phyloP scores from a whole-genome alignment of 2,888 invertebrate species.

The Brachylomia viminalis region DNA sequence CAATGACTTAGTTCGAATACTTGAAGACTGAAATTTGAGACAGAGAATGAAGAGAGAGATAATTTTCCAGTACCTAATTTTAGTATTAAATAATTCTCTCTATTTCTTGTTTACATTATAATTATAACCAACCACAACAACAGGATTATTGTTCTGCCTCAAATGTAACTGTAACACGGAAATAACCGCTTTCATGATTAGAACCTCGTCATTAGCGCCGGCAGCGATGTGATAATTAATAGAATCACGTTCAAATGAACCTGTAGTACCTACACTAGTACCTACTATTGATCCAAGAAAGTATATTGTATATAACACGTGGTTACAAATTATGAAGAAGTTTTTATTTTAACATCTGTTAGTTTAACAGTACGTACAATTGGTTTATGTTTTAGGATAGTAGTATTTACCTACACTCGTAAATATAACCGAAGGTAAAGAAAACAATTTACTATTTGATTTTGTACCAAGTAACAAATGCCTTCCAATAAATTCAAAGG shows the following conservation, averaged over 20 bases:
- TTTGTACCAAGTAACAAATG: constrained; percentile 45
- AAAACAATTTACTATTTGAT: constrained; percentile 37
- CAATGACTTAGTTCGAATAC: not conserved
- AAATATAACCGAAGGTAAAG: constrained; percentile 31
- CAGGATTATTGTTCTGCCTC: constrained; percentile 6
- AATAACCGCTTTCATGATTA: constrained; percentile 53
- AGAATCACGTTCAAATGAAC: constrained; percentile 60
- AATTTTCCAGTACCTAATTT: no score
- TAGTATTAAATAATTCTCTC: no score
- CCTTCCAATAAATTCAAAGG: constrained; percentile 41
- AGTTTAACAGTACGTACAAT: not conserved
- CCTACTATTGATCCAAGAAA: constrained; percentile 50
- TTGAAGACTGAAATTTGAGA: not conserved
- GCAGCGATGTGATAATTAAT: constrained; percentile 60
- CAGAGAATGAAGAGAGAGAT: not conserved
- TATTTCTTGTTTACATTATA: no score
- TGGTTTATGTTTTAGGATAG: constrained; percentile 17
- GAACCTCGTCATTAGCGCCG: constrained; percentile 48
- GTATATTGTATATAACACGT: not conserved
- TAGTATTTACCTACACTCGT: constrained; percentile 24
- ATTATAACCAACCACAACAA: constrained; percentile 1
- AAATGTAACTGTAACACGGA: constrained; percentile 17
- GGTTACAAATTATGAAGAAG: not conserved
- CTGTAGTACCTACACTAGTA: not conserved
- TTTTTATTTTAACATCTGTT: not conserved